These are phyloP conservation scores for Syngnathus typhle DNA, from an alignment of 2,113 vertebrate genomes.

Conservation along the genomic window DNA sequence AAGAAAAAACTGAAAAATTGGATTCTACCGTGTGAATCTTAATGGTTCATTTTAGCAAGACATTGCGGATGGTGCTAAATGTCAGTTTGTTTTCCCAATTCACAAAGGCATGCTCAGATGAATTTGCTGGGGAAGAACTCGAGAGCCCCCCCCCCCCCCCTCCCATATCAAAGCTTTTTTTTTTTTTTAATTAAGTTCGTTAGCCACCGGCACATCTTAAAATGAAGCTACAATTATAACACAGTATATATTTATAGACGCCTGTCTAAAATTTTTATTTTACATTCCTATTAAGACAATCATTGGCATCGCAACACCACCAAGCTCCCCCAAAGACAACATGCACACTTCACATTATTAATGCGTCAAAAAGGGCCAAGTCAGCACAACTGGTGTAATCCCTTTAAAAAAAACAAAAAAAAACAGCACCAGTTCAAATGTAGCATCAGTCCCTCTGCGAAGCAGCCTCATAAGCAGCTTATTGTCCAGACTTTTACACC, in stretches of 20 bases:
- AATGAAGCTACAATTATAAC: background rate
- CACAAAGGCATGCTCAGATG: background rate
- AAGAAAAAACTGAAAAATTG: background rate
- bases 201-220: background rate
- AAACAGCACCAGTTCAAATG: background rate
- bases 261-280: background rate
- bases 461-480: background rate
- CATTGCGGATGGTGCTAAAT: background rate
- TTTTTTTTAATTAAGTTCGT: background rate
- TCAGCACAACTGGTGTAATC: background rate
- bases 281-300: background rate
- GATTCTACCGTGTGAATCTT: background rate
- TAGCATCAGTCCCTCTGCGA: background rate
- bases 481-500: background rate
- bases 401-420: background rate
- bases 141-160: too few relatives aligned
- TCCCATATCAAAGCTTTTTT: background rate
- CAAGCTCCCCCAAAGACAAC: background rate
- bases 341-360: background rate
- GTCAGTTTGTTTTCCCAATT: background rate
- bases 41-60: background rate
- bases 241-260: background rate
- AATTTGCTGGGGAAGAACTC: background rate
- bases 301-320: background rate
- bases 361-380: background rate